Evolutionary conservation across 2,797 vertebrate species (phyloP), one percentile per base, ranked within the genome.

Genomic region (Thaleichthys pacificus): DNA sequence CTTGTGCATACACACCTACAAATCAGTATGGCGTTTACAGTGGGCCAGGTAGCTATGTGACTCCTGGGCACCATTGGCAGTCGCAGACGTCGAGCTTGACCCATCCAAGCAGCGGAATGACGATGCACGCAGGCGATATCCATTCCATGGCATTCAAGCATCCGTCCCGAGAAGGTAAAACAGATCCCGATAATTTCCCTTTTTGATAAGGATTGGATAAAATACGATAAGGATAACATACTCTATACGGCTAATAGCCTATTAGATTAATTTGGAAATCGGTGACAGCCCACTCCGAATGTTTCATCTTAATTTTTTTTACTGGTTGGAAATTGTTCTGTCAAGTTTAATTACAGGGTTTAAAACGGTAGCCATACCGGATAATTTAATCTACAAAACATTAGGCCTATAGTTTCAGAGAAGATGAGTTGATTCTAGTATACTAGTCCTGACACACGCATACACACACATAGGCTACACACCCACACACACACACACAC

Each of bases 11-110:
- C 78, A 96, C 97, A 0, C 86, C 96, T 14, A 93, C 95, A 79
- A 95, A 95, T 89, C 97, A 99, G 87, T 96, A 97, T 61, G 89
- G 96, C 0, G 94, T 98, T 70, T 98, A 98, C 87, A 94, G 95
- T 32, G 94, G 95, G 0, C 91, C 95, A 1, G 93, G 94, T 1
- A 91, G 96, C 73, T 98, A 97, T 85, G 93, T 99, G 65, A 83
- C 92, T 60, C 91, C 96, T 0, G 95, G 95, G 0, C 95, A 96
- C n/a, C 96, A 95, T 35, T 98, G 97, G 97, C 95, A 96, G 26
- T 71, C 96, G 0, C 97, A 97, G 86, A 92, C 90, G 8, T 87
- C 90, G 66, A 88, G 90, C 7, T 83, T 98, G 75, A 93, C 94
- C 35, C 94, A 96, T 76, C 93, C 93, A 3, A 92, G 91, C 38